Evolutionary conservation across 2,797 vertebrate species (phyloP), one percentile per base, ranked within the genome.

Genomic region (Melanotaenia boesemani): DNA sequence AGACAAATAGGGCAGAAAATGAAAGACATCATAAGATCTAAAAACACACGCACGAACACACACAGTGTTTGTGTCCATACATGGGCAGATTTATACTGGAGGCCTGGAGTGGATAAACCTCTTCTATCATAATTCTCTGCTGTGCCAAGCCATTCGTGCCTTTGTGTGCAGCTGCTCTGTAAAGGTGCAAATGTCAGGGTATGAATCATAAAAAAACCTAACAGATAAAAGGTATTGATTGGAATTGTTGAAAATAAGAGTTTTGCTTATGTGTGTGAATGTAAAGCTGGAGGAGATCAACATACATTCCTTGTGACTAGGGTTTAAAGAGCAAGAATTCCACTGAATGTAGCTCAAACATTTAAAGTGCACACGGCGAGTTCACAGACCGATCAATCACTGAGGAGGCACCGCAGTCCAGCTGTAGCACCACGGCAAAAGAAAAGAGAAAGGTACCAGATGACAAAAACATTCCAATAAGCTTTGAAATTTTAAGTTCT

Each of bases 1-100:
- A 77, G 77, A 82, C 80, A 89, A 93, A 87, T 82, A 79, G 83
- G 87, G 87, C 90, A 90, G 88, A 93, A 91, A 90, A 77, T 76
- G 66, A 85, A 79, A 91, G 79, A 48, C 88, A 92, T 90, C 83
- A 87, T 79, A 76, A 87, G 89, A 82, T 77, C 70, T 77, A 67
- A 77, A 69, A 55, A 77, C 64, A 39, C 70, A 20, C 72, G 74
- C 70, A 73, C 63, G 75, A 7, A 44, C 41, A 16, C 71, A 69
- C 58, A 65, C 54, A 64, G 67, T 81, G 80, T 84, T 89, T 86
- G 85, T 87, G 81, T 91, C 92, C 92, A 91, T 93, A 94, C 77
- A 92, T 89, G 92, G 93, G 80, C 86, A 92, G 84, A 88, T 85
- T 88, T 79, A 89, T 63, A 72, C 85, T 26, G 15, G 24, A 77